These are phyloP conservation scores for Exephanes ischioxanthus DNA, from an alignment of 2,888 invertebrate genomes.

Conservation along the genomic window DNA sequence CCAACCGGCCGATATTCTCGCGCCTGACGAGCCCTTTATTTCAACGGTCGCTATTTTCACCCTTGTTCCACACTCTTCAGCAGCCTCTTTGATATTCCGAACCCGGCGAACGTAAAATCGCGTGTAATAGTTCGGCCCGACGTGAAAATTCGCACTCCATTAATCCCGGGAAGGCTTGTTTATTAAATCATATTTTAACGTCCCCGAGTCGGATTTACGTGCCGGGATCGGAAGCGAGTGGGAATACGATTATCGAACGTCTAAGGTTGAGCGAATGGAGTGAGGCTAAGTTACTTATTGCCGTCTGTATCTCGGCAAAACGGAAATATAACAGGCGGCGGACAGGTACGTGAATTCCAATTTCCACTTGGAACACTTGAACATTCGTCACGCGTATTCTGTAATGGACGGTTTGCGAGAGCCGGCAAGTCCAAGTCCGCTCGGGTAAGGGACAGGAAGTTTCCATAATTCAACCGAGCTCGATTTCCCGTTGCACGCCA, in stretches of 20 bases:
- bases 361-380: slow-evolving; percentile 66
- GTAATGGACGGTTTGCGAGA: slow-evolving; percentile 60
- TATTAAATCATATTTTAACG: slow-evolving; percentile 50
- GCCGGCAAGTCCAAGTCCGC: slow-evolving; percentile 42
- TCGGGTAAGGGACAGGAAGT: slow-evolving; percentile 62
- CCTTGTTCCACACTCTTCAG: slow-evolving; percentile 34
- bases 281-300: slow-evolving; percentile 53
- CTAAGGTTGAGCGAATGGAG: neutral
- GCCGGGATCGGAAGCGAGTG: slow-evolving; percentile 6
- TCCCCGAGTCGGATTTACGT: neutral
- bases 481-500: slow-evolving; percentile 66
- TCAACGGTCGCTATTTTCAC: slow-evolving; percentile 45
- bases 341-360: slow-evolving; percentile 66
- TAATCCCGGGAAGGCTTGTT: slow-evolving; percentile 2
- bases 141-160: slow-evolving; percentile 18
- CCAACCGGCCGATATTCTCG: slow-evolving; percentile 70
- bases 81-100: slow-evolving; percentile 2
- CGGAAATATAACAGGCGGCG: slow-evolving; percentile 68
- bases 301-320: slow-evolving; percentile 49
- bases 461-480: slow-evolving; percentile 68
- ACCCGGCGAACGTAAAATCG: slow-evolving; percentile 3
- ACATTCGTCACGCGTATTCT: slow-evolving; percentile 64
- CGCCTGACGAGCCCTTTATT: slow-evolving; percentile 48
- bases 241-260: slow-evolving; percentile 21
- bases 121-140: slow-evolving; percentile 16